Evolutionary conservation across 2,888 invertebrate species (phyloP), one percentile per base, ranked within the genome.

Genomic region (Leptogaster cylindrica): DNA sequence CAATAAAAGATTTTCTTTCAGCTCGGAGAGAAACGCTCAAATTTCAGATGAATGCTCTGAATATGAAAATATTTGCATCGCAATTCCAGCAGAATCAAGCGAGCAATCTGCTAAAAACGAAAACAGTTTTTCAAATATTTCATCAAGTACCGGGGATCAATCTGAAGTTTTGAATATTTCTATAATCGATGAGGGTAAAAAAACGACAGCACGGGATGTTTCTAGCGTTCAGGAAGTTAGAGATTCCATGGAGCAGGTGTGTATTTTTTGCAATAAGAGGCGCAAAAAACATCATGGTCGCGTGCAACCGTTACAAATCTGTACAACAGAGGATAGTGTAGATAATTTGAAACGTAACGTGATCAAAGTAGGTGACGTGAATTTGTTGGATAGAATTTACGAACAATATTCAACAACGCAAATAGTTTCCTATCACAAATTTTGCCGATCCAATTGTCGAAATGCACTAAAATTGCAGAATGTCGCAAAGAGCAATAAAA

Each of bases 351-450:
- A 46, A 14, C 4, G 46, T 16, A 5, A 16, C 14, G 46, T 20
- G 16, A 46, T 10, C 10, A 20, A 46, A 46, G 10, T 46, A 20
- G 14, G 4, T 10, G 46, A 46, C 18, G 4, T 5, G 6, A 20
- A 46, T 14, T 6, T 46, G 23, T 36, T 18, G n/a, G 20, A 61
- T n/a, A 39, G 23, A 61, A 39, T 39, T 3, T 7, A 39, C 18
- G 61, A 18, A 39, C 36, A 61, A 39, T 61, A 25, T 61, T 36
- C 36, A 20, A 61, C 10, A 16, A 58, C 16, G 18, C 1, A 20
- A 10, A 36, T 41, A 25, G 20, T 61, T 33, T 61, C n/a, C 41
- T 61, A 61, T 14, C 61, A 61, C n/a, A 41, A 16, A 63, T 44
- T 5, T 18, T 63, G 63, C 14, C 20, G 28, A 63, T 63, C 28